Base-by-base conservation (phyloP, 1,140 invertebrate species). In the Mercenaria mercenaria region DNA sequence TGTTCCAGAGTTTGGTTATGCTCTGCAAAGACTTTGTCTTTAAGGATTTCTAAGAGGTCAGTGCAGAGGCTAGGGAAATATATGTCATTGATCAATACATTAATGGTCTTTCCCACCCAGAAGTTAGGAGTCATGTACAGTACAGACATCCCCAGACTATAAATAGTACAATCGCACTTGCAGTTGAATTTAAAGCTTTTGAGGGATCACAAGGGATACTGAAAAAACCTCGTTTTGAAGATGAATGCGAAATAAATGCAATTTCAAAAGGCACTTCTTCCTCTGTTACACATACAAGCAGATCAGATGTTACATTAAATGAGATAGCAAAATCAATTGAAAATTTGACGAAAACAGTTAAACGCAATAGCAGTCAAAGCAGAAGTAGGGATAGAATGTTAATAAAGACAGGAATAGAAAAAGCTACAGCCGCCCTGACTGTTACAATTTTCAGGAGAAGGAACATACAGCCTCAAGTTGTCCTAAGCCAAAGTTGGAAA, bases 121-220 rank as follows among this genome's bases (percentile, higher is more conserved):
- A 89, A 64, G 20, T 89, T 29, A 74, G 81, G 34, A 89, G n/a
- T n/a, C n/a, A n/a, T n/a, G n/a, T n/a, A n/a, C n/a, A n/a, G n/a
- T n/a, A n/a, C n/a, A n/a, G n/a, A 77, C 37, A 72, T 34, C 88
- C 80, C 13, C 15, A 29, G 43, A 83, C 69, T 13, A 64, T 83
- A 61, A 80, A 83, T 64, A 67, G 59, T 50, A 52, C 88, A 11
- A 89, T 89, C 32, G 47, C 81, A 34, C 43, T 84, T 34, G 88
- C 88, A 20, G 52, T 84, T n/a, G 88, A 84, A 52, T 83, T 43
- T 89, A 77, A 82, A 39, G 61, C 87, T 72, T 89, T 89, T 56
- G 64, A n/a, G n/a, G n/a, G n/a, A n/a, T n/a, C n/a, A n/a, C n/a
- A n/a, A n/a, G n/a, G n/a, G n/a, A n/a, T n/a, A n/a, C n/a, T n/a